Evolutionary conservation across 2,797 vertebrate species (phyloP).

Genomic region (Sebastes nivosus): DNA sequence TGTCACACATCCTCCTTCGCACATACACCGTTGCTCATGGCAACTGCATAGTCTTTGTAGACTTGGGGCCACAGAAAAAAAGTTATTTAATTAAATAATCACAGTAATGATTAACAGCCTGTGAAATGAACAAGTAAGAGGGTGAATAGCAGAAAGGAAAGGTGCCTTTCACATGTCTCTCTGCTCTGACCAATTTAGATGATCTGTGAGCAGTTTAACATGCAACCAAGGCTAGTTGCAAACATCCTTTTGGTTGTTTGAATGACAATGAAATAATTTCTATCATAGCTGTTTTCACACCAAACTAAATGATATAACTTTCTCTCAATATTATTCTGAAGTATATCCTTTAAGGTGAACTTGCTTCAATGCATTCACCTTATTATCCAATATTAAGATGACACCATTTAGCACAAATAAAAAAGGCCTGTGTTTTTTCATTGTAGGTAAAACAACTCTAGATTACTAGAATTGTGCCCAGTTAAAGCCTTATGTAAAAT

Average conservation of each 20-base stretch:
- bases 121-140: conserved; percentile 74
- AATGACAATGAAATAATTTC: neutral
- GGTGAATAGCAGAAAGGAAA: conserved; percentile 55
- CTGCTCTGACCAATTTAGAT: conserved; percentile 46
- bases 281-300: neutral
- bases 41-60: conserved; percentile 43
- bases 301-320: neutral
- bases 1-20: conserved; percentile 24
- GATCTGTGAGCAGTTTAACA: conserved; percentile 32
- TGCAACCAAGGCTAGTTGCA: neutral
- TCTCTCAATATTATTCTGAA: neutral
- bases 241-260: neutral
- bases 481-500: neutral
- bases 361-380: neutral
- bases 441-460: neutral
- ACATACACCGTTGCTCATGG: conserved; percentile 43
- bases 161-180: conserved; percentile 63
- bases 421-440: neutral
- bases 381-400: neutral
- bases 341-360: neutral
- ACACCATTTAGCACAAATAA: neutral
- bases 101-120: conserved; percentile 73
- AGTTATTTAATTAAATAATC: conserved; percentile 74
- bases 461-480: neutral
- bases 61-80: conserved; percentile 16